A percentile compares a stretch with the other conserved stretches of the same genome.
Conservation (phyloP, 2,113 vertebrate genomes). For the Antechinus flavipes region DNA sequence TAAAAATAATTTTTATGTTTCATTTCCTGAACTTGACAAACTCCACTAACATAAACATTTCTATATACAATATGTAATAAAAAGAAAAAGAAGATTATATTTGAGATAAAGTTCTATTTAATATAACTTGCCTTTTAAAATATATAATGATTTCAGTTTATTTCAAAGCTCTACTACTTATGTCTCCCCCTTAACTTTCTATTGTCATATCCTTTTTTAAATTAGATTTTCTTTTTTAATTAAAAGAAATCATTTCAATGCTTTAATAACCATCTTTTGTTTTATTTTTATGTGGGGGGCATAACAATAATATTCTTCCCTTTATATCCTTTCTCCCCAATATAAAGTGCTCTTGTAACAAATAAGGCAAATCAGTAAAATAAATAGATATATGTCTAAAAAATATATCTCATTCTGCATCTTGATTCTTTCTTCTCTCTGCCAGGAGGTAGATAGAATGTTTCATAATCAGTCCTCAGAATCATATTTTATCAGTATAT, state of each 20-base stretch:
- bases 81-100: not conserved
- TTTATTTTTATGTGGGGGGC: not conserved
- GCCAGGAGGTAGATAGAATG: not conserved
- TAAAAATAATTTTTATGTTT: not conserved
- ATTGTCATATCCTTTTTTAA: not conserved
- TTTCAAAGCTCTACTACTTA: not conserved
- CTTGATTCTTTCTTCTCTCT: not conserved
- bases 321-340: not conserved
- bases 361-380: not conserved
- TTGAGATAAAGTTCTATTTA: not conserved
- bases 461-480: not conserved
- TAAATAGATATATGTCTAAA: not conserved
- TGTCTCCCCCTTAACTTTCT: not conserved
- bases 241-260: not conserved
- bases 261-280: not conserved
- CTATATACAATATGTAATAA: not conserved
- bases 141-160: not conserved
- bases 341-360: not conserved
- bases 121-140: not conserved
- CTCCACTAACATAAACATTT: not conserved
- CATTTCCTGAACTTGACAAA: not conserved
- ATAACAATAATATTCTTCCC: not conserved
- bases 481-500: not conserved
- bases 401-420: not conserved
- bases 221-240: not conserved